Evolutionary conservation across 1,140 invertebrate genomes (phyloP), one percentile per base, ranked within the genome.

Genomic region (Atopsyche davidsoni): DNA sequence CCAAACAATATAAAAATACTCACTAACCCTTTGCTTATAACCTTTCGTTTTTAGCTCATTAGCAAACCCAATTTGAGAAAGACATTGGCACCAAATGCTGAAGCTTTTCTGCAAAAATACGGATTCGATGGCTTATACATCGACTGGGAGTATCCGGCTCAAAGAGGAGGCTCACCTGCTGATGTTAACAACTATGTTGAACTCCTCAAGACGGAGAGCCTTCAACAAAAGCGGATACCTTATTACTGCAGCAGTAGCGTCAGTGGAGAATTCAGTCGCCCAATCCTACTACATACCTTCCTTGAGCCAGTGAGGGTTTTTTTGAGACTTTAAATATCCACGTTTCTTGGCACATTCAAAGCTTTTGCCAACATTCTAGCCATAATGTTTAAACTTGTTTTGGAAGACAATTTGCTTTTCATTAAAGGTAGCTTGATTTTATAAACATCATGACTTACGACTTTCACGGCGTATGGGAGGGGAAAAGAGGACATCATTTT

Each of bases 131-230:
- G 89, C 4, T 69, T 94, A 1, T 89, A 93, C 64, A 66, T 93
- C 19, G 89, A 92, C 63, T 94, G 89, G 89, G 89, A 92, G 63
- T 94, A 92, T 70, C 90, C 89, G 7, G 31, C 13, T 2, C 43
- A 46, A 35, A 41, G 53, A 28, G 47, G 48, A 3, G 48, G 48
- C 4, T 6, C 28, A 14, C 9, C 47, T 0, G 13, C 16, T 1
- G 67, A 77, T 57, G 60, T 68, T 2, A 53, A 61, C 25, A 71
- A 81, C 64, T 77, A 70, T 62, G 57, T 74, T 43, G 60, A 66
- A 44, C 53, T 84, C 1, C 47, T 82, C 0, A 75, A 68, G 43
- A 80, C 83, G 59, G 0, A 77, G 67, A 53, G 64, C 67, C 16
- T 81, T 84, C 46, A 64, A 72, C 10, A 64, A 72, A 23, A 45